A percentile compares a stretch with the other conserved stretches of the same genome.
Conservation (phyloP, 2,797 vertebrate genomes). For the Lacerta viridis region DNA sequence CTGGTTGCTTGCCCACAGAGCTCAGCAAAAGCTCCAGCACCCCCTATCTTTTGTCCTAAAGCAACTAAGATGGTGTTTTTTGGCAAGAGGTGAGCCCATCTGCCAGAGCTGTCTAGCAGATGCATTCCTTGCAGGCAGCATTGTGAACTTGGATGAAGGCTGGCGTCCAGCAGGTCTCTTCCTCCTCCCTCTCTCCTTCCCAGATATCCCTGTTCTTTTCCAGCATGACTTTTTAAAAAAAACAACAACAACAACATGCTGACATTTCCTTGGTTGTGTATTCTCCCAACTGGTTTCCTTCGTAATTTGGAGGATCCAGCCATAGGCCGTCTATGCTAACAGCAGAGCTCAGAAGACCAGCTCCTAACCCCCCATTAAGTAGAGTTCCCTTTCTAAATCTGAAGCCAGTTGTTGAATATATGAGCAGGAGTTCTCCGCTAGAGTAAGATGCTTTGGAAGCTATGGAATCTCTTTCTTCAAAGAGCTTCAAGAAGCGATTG, state of each 20-base stretch:
- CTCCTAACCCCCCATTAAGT: neutral
- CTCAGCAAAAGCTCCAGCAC: neutral
- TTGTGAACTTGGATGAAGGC: neutral
- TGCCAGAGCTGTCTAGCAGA: neutral
- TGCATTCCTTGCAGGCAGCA: fast-evolving
- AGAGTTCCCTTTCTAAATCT: neutral
- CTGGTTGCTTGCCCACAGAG: neutral
- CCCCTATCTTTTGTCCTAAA: neutral
- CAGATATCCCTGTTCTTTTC: neutral
- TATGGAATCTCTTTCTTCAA: neutral
- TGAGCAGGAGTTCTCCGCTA: neutral
- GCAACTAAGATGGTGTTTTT: slow-evolving; percentile 1
- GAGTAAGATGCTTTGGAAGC: neutral
- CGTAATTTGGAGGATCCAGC: neutral
- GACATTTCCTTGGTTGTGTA: neutral
- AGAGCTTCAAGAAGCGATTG: neutral
- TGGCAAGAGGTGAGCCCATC: neutral
- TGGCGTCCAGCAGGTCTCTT: slow-evolving; percentile 6
- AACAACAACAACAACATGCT: too few species aligned
- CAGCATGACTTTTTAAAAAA: neutral
- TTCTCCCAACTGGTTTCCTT: neutral
- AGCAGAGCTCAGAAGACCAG: neutral
- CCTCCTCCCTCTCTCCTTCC: too few species aligned
- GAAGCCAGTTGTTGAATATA: neutral
- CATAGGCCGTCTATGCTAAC: neutral